Base-by-base conservation (phyloP, 92 coral and sea anemone species). In the Parazoanthus darwini region DNA sequence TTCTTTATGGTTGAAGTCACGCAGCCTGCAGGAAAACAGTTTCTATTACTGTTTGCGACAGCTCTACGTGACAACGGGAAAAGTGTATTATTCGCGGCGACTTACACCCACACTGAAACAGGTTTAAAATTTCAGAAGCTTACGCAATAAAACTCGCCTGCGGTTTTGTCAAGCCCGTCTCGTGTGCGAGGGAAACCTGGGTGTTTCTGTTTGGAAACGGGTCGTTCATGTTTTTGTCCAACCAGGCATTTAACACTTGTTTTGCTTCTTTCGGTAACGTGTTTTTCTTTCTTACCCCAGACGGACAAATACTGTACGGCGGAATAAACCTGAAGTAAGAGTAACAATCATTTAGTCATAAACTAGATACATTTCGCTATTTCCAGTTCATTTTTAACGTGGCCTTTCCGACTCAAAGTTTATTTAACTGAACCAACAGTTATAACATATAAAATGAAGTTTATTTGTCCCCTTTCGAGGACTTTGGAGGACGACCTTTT, bases 191-290 rank as follows among this genome's bases (percentile, higher is more conserved):
- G 11, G 85, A 43, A 37, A 26, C 78, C 78, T 93, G 91, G 33
- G 82, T 51, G 36, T 88, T 91, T 78, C 75, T 70, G n/a, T 89
- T 51, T 20, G 96, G 96, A 38, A 91, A 93, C 33, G 96, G 94
- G 73, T 89, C 26, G 26, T 84, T 56, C n/a, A 11, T 65, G 74
- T 86, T 85, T 16, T 74, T 73, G 36, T 82, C 65, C n/a, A 93
- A 91, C 96, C 96, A 93, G 14, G 70, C 85, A 22, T 86, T 89
- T 44, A 93, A 81, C 25, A 88, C 56, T 18, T 70, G 29, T 10
- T 77, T 90, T 10, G 96, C 90, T 77, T 75, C 51, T 74, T 82
- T 88, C 13, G 91, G 91, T 6, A 93, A 81, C 6, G 93, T 84
- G 8, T 78, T 38, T 75, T 91, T 93, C 51, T 80, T 90, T 25